Base-by-base conservation (phyloP, 2,113 vertebrate species). In the Chaetodon trifascialis region DNA sequence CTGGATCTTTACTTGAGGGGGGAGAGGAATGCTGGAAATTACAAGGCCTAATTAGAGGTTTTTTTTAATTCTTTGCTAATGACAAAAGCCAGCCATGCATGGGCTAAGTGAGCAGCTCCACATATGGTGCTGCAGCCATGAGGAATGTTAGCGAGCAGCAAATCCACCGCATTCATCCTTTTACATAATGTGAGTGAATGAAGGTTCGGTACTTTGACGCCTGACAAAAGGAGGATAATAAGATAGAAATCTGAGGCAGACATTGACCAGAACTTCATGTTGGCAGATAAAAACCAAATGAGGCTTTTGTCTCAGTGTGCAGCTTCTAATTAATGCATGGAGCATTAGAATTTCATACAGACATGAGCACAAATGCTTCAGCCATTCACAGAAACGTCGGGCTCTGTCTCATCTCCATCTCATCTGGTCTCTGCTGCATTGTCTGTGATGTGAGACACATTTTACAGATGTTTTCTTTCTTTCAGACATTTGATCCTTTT, bases 81-180 rank as follows among this genome's bases (percentile, higher is more conserved):
- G 83, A 93, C 82, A 80, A 68, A 73, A 87, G 44, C 36, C 86
- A 83, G 83, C 72, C 86, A 86, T 69, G 92, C 82, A 5, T 86
- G 70, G 30, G 68, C 70, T 76, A 63, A 91, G 40, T 17, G 79
- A 86, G 85, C 83, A 74, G 83, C 81, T 88, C 73, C 73, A 77
- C 92, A 92, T 93, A 90, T 90, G 91, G 84, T 72, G 83, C 89
- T 42, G 65, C 81, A 77, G 90, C 91, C 90, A 85, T 10, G 73
- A 91, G 92, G 84, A 86, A 87, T 46, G 83, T 77, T 51, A 76
- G 60, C 67, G 8, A 79, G 80, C 68, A 38, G 78, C 59, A 59
- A 79, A 73, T 65, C 60, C 76, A 60, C 67, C 68, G 69, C 21
- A 9, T 67, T 64, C 65, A 8, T 85, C 76, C 82, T 59, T 46